Evolutionary conservation across 1,140 invertebrate species (phyloP).

Genomic region (Lasioglossum baleicum): DNA sequence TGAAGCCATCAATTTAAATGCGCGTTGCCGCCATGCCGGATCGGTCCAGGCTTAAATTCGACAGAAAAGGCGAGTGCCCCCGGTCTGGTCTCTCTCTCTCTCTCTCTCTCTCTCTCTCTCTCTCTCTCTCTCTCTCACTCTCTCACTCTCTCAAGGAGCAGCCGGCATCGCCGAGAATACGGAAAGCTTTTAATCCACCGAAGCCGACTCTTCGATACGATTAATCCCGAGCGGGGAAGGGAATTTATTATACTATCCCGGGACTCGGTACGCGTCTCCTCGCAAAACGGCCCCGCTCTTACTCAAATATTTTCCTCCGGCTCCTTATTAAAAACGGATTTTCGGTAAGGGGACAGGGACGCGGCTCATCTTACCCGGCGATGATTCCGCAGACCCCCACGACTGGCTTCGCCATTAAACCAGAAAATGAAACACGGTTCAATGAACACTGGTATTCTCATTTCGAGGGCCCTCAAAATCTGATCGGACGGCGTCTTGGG

Average conservation of each 20-base stretch:
- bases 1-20: constrained; percentile 66
- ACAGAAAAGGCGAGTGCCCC: constrained; percentile 33
- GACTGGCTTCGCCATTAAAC: too few species aligned
- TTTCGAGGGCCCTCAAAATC: too few species aligned
- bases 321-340: constrained; percentile 17
- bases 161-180: constrained; percentile 39
- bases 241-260: constrained; percentile 50
- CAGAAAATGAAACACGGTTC: too few species aligned
- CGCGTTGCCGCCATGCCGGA: constrained; percentile 53
- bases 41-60: constrained; percentile 58
- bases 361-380: background rate
- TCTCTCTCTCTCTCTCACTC: background rate
- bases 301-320: constrained; percentile 18
- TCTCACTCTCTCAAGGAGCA: constrained; percentile 20
- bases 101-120: background rate
- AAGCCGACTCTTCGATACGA: constrained; percentile 43
- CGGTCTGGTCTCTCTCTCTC: background rate
- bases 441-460: too few species aligned
- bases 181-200: constrained; percentile 55
- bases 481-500: too few species aligned
- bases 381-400: background rate
- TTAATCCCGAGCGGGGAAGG: constrained; percentile 44
- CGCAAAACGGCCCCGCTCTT: background rate
- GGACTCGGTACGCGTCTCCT: background rate
- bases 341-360: background rate